Conservation (phyloP, 2,888 invertebrate genomes). For the Scaptomyza cyrtandrae region DNA sequence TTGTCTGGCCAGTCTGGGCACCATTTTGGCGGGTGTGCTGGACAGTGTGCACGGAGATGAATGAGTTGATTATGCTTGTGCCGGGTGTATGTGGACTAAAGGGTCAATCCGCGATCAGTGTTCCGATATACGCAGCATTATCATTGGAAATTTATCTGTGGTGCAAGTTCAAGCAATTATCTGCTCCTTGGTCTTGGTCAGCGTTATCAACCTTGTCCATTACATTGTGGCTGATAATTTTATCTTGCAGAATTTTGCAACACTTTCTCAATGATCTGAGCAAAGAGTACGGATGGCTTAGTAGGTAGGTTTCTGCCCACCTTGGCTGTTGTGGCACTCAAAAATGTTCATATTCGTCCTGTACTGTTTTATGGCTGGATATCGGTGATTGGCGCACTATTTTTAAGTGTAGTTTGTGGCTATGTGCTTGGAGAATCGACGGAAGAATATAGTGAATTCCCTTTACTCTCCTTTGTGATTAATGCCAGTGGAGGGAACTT, state of each 20-base stretch:
- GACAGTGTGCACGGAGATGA: constrained; percentile 39
- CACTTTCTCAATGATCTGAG: constrained; percentile 18
- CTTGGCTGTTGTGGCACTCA: constrained; percentile 27
- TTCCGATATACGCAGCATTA: constrained; percentile 16
- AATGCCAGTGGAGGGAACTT: constrained; percentile 38
- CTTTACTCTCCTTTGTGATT: constrained; percentile 42
- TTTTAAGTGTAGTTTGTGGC: constrained; percentile 41
- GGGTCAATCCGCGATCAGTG: no score
- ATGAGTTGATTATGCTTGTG: constrained; percentile 43
- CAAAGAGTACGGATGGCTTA: constrained; percentile 14
- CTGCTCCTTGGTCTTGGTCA: constrained; percentile 31
- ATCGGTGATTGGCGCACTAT: constrained; percentile 41
- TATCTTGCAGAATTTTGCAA: background rate
- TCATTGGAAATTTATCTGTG: constrained; percentile 55
- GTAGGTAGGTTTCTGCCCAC: constrained; percentile 33
- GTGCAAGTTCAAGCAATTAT: constrained; percentile 57
- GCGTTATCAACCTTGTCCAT: background rate
- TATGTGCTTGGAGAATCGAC: constrained; percentile 30
- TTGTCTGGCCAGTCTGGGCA: constrained; percentile 44
- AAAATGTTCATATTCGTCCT: constrained; percentile 30
- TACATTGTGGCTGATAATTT: background rate
- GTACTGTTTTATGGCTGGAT: constrained; percentile 41
- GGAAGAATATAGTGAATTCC: constrained; percentile 28
- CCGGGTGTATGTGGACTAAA: constrained; percentile 52
- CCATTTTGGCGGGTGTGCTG: constrained; percentile 51